Base-by-base conservation (phyloP, 2,888 invertebrate species). In the Scelioninae gen. 1 region DNA sequence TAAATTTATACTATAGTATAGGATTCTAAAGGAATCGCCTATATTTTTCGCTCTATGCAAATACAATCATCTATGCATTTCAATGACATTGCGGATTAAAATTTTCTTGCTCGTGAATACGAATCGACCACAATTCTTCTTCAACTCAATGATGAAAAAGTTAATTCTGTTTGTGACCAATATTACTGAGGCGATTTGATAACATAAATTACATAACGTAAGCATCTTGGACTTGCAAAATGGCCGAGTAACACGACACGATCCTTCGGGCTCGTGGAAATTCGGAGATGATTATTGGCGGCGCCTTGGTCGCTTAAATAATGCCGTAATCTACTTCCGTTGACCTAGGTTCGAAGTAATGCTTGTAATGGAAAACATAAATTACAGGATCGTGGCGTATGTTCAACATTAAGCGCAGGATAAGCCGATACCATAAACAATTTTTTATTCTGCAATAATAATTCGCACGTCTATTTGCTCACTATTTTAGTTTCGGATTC, bases 251-350 rank as follows among this genome's bases (percentile, higher is more conserved):
- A 58, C 65, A 65, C 65, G 65, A 75, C 40, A 63, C 45, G 47
- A 15, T 5, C 13, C 10, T 45, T n/a, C 5, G 1, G 45, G 8
- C 32, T 0, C 15, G 13, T 31, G 43, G 29, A 38, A 53, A 16
- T n/a, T 43, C 31, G 53, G 16, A 43, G 49, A 49, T 53, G 75
- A 53, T 68, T 76, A 68, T 66, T 45, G 53, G 43, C 43, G 60
- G 40, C 76, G 60, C 68, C 53, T 60, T 38, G 47, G 51, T 51
- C 60, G 68, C 53, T 76, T 76, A 76, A 76, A 68, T 60, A 76
- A 51, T 60, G 68, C 76, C 34, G 29, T 68, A 76, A 66, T 75
- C 55, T 55, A 65, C 65, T 75, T 75, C 74, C 74, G 74, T 47
- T 65, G 66, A 58, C 38, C 60, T 23, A 31, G 43, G 60, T 49